A percentile compares a stretch with the other conserved stretches of the same genome.
These are phyloP conservation scores for Bombylius major DNA, from an alignment of 2,888 invertebrate genomes.

Conservation along the genomic window DNA sequence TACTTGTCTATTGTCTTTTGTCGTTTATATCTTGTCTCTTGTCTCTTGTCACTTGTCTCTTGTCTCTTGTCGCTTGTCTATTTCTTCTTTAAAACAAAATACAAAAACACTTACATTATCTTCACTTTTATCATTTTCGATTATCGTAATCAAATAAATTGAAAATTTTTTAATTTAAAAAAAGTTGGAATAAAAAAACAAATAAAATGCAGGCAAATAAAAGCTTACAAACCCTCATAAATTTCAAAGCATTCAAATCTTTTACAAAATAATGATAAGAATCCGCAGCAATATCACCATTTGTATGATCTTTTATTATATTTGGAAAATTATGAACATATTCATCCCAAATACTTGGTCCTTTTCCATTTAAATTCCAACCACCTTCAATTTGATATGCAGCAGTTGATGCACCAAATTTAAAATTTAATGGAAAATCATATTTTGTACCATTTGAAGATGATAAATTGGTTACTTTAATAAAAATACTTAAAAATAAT, in stretches of 20 bases:
- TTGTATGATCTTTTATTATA: constrained; percentile 36
- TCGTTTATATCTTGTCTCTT: too few species aligned
- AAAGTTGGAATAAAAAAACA: too few species aligned
- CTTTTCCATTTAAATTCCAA: constrained; percentile 35
- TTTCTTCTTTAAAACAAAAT: too few species aligned
- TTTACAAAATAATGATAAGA: constrained; percentile 45
- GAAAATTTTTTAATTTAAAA: neutral
- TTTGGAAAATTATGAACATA: constrained; percentile 28
- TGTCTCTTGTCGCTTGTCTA: too few species aligned
- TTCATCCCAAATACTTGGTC: constrained; percentile 41
- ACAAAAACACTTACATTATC: too few species aligned
- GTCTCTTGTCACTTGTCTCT: too few species aligned
- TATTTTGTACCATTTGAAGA: neutral
- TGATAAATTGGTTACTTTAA: too few species aligned
- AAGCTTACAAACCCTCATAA: constrained; percentile 35
- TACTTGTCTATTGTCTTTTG: too few species aligned
- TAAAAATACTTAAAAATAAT: too few species aligned
- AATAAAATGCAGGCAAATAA: too few species aligned
- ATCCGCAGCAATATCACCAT: constrained; percentile 46
- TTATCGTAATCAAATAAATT: too few species aligned
- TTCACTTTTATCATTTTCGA: too few species aligned
- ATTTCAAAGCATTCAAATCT: constrained; percentile 43
- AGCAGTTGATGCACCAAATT: constrained; percentile 24
- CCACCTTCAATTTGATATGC: constrained; percentile 27
- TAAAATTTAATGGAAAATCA: constrained; percentile 21